Conservation (phyloP, 1,140 invertebrate genomes). For the Hetaerina americana region DNA sequence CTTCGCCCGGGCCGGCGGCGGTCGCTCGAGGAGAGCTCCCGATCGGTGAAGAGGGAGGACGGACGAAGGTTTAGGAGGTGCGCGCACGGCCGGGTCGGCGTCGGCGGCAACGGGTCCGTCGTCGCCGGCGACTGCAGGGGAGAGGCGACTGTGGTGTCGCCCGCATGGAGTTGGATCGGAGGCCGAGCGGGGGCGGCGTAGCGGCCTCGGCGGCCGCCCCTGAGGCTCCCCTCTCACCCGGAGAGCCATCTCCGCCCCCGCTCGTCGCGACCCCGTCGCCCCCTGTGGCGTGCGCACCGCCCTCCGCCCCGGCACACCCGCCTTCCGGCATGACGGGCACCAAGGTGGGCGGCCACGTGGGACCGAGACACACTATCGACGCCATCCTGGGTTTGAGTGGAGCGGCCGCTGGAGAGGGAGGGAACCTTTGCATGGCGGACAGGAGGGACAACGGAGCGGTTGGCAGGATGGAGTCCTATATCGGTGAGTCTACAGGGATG, state of each 20-base stretch:
- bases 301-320: neutral
- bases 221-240: too few species aligned
- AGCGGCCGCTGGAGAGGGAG: neutral
- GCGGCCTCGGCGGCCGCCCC: neutral
- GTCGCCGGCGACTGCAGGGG: neutral
- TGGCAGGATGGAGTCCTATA: too few species aligned
- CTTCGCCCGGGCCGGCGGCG: too few species aligned
- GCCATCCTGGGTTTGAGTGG: conserved; percentile 22
- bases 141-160: neutral
- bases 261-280: neutral
- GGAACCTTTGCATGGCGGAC: neutral
- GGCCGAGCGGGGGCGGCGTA: neutral
- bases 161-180: neutral
- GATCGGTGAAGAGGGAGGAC: too few species aligned
- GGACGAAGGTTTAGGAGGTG: too few species aligned
- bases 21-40: too few species aligned
- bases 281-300: neutral
- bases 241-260: neutral
- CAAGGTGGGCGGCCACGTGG: neutral
- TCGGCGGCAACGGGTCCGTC: neutral
- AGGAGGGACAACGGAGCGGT: neutral
- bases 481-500: too few species aligned
- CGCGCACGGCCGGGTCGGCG: too few species aligned
- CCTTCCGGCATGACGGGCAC: neutral
- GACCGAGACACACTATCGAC: conserved; percentile 23